Conservation (phyloP, 2,113 vertebrate species). For the Eretmochelys imbricata region DNA sequence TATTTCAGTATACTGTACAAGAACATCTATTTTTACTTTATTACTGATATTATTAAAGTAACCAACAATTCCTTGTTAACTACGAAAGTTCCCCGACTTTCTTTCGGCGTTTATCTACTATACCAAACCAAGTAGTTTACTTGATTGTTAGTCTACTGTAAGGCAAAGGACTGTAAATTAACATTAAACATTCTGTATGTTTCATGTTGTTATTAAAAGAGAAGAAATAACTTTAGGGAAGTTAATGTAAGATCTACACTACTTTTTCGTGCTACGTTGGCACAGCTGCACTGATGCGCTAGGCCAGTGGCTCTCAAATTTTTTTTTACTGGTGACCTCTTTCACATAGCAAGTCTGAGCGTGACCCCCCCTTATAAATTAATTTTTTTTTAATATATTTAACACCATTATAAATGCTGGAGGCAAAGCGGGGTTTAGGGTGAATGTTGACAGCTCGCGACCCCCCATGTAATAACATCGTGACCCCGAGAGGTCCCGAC, state of each 20-base stretch:
- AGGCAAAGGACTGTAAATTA: not conserved
- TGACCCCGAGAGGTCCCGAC: too few relatives aligned
- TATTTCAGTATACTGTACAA: fast-evolving
- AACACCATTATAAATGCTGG: too few relatives aligned
- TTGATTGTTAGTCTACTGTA: not conserved
- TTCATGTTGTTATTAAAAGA: not conserved
- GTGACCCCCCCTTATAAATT: too few relatives aligned
- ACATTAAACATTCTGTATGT: not conserved
- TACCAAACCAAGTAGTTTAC: not conserved
- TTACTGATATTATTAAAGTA: not conserved
- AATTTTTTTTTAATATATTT: too few relatives aligned
- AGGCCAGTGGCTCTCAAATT: too few relatives aligned
- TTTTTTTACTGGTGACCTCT: too few relatives aligned
- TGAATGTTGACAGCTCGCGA: too few relatives aligned
- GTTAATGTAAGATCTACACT: fast-evolving
- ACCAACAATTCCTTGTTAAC: fast-evolving
- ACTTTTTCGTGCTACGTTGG: too few relatives aligned
- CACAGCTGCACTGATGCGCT: too few relatives aligned
- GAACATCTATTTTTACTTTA: not conserved
- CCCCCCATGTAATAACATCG: too few relatives aligned
- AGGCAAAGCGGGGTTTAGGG: too few relatives aligned
- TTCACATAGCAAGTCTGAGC: too few relatives aligned
- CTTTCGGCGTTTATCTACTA: not conserved
- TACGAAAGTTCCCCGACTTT: fast-evolving
- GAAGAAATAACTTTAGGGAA: not conserved